These are phyloP conservation scores for Propithecus perrieri DNA, from an alignment of 2,797 vertebrate genomes.

Conservation along the genomic window DNA sequence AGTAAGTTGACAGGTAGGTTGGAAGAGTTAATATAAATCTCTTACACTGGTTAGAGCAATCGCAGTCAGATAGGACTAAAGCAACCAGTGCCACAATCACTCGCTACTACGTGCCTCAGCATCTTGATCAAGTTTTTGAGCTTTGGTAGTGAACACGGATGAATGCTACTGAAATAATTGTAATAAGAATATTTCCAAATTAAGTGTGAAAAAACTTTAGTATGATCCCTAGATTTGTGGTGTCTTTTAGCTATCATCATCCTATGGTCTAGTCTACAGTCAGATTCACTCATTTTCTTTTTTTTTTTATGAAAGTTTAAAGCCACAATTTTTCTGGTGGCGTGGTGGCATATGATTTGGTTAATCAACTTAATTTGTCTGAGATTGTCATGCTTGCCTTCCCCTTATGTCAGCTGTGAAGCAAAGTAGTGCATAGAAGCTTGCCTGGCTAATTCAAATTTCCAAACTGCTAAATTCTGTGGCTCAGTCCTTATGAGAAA, in stretches of 20 bases:
- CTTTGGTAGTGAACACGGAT: not conserved
- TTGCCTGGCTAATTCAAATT: not conserved
- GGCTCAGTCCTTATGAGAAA: not conserved
- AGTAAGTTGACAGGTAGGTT: slow-evolving; percentile 28
- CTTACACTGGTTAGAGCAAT: not conserved
- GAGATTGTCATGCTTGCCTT: not conserved
- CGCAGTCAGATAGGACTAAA: not conserved
- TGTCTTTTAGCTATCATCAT: accelerated
- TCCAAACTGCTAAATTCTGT: not conserved
- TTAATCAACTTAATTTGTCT: not conserved
- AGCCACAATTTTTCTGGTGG: not conserved
- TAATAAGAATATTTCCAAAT: not conserved
- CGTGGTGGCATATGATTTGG: not conserved
- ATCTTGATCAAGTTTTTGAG: not conserved
- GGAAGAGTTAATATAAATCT: slow-evolving; percentile 35
- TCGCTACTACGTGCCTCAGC: not conserved
- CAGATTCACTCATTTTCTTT: not conserved
- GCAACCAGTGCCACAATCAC: not conserved
- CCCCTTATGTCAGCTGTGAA: not conserved
- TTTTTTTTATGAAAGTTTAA: not conserved
- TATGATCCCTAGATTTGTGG: accelerated
- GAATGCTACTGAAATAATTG: not conserved
- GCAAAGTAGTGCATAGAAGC: not conserved
- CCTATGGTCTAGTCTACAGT: not conserved
- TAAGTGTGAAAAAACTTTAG: not conserved